A percentile compares a stretch with the other conserved stretches of the same genome.
Evolutionary conservation across 2,113 vertebrate species (phyloP).

Genomic region (Tupaia tana): DNA sequence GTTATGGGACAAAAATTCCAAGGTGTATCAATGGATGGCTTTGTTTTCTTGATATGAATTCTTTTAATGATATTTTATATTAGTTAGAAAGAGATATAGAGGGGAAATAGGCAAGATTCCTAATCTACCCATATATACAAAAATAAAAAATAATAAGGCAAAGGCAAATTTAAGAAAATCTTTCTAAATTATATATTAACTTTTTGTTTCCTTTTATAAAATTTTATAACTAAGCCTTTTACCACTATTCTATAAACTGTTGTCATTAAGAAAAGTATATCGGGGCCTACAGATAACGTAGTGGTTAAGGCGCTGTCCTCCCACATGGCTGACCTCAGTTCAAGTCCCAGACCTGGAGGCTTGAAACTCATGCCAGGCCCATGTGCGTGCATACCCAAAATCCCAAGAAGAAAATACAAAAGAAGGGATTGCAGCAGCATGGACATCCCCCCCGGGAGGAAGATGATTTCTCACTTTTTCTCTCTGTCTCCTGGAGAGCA

Average conservation of each 20-base stretch:
- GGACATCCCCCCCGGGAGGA: no score
- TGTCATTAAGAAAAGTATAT: slow-evolving; percentile 39
- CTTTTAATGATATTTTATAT: background rate
- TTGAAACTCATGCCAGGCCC: no score
- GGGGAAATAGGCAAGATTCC: background rate
- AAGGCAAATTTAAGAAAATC: background rate
- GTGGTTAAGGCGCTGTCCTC: no score
- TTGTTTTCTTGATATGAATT: background rate
- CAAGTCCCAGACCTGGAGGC: no score
- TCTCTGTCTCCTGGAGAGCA: no score
- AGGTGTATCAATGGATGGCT: background rate
- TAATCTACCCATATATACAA: background rate
- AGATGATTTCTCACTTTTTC: no score
- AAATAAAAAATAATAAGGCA: background rate
- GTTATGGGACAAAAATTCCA: background rate
- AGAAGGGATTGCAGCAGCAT: no score
- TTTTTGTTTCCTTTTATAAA: background rate
- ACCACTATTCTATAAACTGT: background rate
- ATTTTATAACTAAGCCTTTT: background rate
- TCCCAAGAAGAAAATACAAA: no score
- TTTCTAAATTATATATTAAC: slow-evolving; percentile 3
- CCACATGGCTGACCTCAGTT: no score
- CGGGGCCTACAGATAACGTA: background rate
- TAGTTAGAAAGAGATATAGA: background rate
- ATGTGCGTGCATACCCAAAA: no score